These are phyloP conservation scores for Pyrgilauda ruficollis DNA, from an alignment of 2,113 vertebrate genomes.

Conservation along the genomic window DNA sequence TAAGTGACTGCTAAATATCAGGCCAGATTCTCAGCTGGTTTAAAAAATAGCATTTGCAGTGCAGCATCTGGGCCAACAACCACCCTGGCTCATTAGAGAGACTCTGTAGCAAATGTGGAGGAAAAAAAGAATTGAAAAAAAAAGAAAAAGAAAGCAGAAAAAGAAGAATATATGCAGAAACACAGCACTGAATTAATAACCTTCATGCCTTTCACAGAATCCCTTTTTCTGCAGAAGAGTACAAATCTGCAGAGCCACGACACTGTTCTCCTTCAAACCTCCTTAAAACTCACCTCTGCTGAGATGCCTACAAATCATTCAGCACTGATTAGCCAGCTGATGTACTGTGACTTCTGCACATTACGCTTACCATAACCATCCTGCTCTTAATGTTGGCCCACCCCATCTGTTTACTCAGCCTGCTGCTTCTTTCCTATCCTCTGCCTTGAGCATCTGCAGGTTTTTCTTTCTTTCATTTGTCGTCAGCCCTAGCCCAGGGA, in stretches of 20 bases:
- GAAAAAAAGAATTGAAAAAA: not conserved
- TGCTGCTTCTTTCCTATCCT: not conserved
- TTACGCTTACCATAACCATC: not conserved
- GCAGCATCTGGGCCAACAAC: not conserved
- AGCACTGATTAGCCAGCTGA: slow-evolving; percentile 21
- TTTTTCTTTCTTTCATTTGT: not conserved
- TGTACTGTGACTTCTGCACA: slow-evolving; percentile 38
- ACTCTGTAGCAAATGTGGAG: not conserved
- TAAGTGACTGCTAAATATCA: slow-evolving; percentile 24
- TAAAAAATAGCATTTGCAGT: slow-evolving; percentile 15
- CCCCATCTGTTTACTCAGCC: not conserved
- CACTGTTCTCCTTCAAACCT: not conserved
- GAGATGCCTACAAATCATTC: slow-evolving; percentile 26
- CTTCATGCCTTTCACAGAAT: not conserved
- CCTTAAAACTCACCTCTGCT: slow-evolving; percentile 40
- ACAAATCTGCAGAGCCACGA: not conserved
- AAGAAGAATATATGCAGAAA: not conserved
- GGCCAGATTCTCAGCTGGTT: slow-evolving; percentile 30
- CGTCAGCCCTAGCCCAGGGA: not conserved
- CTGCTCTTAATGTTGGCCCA: not conserved
- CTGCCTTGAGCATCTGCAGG: not conserved
- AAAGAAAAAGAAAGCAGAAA: not conserved
- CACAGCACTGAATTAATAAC: not conserved
- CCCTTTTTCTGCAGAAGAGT: not conserved
- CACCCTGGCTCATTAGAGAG: not conserved